Evolutionary conservation across 1,140 invertebrate species (phyloP), one percentile per base, ranked within the genome.

Genomic region (Heliothis subflexa): DNA sequence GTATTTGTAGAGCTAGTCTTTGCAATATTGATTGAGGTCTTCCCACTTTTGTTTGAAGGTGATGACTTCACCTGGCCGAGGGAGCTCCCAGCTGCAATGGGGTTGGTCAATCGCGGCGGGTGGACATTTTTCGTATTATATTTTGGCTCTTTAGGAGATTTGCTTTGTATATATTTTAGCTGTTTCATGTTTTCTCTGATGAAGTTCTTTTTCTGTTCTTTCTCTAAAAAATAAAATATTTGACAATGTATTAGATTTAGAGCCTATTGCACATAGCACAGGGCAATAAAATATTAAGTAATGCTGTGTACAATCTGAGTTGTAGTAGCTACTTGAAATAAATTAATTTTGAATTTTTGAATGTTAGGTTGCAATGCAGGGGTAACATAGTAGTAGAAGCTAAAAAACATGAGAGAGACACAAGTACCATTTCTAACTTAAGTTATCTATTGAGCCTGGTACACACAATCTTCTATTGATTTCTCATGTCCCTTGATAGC

Each of bases 181-280:
- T 95, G 95, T 82, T 93, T 95, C 86, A 95, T 94, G 78, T 96
- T 96, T 91, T 96, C 95, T 85, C 90, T 95, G 66, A 96, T 95
- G 79, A 95, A 96, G 86, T 96, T 96, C 84, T 93, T 94, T 88
- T 93, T 94, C 84, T 94, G 92, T 79, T 94, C 92, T 83, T 95
- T 95, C 90, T 95, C 95, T 95, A 88, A 50, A 93, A 74, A 59
- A 40, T 49, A 71, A 40, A 40, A 40, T 40, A 55, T 71, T 54
- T 33, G 25, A 54, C 52, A 40, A n/a, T 47, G 21, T 18, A 52
- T 13, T 52, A 52, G 13, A 11, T 21, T 16, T n/a, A 12, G 0
- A 21, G 10, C 16, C 25, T 21, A 61, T 3, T 61, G 14, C 28
- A 61, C 14, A 25, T 18, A 59, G 57, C 3, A 61, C 57, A 61